Evolutionary conservation across 2,888 invertebrate species (phyloP).

Genomic region (Sphinx pinastri): DNA sequence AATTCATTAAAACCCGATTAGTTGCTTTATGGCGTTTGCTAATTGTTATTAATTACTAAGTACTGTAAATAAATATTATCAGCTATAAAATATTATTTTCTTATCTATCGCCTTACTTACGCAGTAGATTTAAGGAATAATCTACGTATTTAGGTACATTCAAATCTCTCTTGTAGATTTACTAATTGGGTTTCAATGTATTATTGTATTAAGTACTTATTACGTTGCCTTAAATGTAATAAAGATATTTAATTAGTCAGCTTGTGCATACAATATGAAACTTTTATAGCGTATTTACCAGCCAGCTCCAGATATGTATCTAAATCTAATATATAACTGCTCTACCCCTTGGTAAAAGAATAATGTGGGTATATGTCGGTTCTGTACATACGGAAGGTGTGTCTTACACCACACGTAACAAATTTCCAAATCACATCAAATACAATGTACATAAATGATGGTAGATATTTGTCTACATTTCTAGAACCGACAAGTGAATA

Average conservation of each 20-base stretch:
- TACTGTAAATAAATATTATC: constrained; percentile 3
- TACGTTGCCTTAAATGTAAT: not conserved
- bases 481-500: no score
- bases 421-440: no score
- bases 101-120: not conserved
- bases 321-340: no score
- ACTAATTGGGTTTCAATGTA: constrained; percentile 3
- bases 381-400: no score
- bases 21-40: not conserved
- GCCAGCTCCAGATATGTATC: no score
- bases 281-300: no score
- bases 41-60: not conserved
- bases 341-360: no score
- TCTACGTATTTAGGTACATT: not conserved
- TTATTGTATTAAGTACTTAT: constrained; percentile 3
- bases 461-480: no score
- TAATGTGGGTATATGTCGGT: no score
- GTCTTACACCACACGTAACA: no score
- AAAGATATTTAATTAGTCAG: not conserved
- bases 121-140: not conserved
- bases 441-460: no score
- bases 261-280: constrained; percentile 7
- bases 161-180: constrained; percentile 3
- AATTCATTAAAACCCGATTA: constrained; percentile 12
- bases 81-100: not conserved